phyloP scores from a whole-genome alignment of 2,113 vertebrate genomes.

The Rhinogobius similis region DNA sequence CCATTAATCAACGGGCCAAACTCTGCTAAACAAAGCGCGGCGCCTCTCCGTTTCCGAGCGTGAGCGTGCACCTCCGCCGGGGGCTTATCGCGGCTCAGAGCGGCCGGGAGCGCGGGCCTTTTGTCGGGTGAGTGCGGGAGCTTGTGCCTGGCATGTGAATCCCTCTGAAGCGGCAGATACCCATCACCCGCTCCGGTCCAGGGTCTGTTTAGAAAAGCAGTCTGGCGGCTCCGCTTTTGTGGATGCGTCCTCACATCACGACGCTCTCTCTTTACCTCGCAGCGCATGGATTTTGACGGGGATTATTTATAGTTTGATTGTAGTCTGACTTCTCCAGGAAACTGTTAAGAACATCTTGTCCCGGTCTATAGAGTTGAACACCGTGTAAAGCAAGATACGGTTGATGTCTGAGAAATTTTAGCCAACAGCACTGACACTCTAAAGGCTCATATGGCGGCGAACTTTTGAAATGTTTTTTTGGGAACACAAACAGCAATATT shows the following conservation, averaged over 20 bases:
- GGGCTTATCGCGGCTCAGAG: constrained; percentile 60
- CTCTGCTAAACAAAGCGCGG: constrained; percentile 48
- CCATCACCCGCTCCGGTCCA: constrained; percentile 54
- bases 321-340: too few relatives aligned
- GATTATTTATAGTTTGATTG: too few relatives aligned
- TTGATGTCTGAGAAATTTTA: too few relatives aligned
- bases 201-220: too few relatives aligned
- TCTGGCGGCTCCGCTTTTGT: constrained; percentile 35
- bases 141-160: constrained; percentile 69
- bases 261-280: constrained; percentile 11
- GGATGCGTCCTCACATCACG: constrained; percentile 29
- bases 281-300: too few relatives aligned
- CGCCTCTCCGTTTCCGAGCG: constrained; percentile 38
- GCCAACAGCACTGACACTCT: too few relatives aligned
- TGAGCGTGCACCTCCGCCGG: constrained; percentile 42
- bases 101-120: constrained; percentile 52
- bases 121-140: constrained; percentile 35
- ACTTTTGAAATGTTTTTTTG: too few relatives aligned
- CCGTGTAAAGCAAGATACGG: too few relatives aligned
- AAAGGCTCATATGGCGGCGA: too few relatives aligned
- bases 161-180: constrained; percentile 66
- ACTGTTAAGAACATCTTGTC: too few relatives aligned
- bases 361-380: too few relatives aligned
- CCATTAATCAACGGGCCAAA: constrained; percentile 62
- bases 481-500: too few relatives aligned